Percentiles rank a stretch among this genome's conserved stretches.
phyloP scores from a whole-genome alignment of 2,888 invertebrate species.

The Caenorhabditis wallacei region DNA sequence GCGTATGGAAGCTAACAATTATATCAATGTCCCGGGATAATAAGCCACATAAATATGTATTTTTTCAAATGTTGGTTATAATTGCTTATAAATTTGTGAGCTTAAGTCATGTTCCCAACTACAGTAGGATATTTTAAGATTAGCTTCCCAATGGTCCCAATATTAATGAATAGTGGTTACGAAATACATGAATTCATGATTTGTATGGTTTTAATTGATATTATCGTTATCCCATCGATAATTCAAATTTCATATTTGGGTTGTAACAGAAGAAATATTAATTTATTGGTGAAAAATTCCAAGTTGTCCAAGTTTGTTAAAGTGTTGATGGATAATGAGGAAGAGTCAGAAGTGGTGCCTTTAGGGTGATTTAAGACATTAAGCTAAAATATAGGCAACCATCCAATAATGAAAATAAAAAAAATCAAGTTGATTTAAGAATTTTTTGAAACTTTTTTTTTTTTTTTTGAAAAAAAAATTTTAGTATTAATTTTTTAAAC shows the following conservation, averaged over 20 bases:
- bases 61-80: conserved; percentile 10
- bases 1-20: neutral
- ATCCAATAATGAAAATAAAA: no score
- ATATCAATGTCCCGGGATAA: no score
- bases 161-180: no score
- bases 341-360: neutral
- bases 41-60: conserved; percentile 11
- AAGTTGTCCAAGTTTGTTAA: neutral
- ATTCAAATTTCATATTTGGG: conserved; percentile 19
- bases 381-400: no score
- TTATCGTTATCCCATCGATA: conserved; percentile 4
- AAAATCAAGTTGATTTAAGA: no score
- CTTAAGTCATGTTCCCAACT: no score
- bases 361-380: neutral
- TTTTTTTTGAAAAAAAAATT: no score
- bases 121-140: no score
- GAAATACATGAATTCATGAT: neutral
- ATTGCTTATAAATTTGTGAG: no score
- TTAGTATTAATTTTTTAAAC: no score
- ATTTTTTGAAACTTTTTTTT: no score
- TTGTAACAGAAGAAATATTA: conserved; percentile 4
- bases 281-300: neutral
- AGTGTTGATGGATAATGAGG: neutral
- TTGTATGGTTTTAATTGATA: neutral
- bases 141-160: no score